A percentile compares a stretch with the other conserved stretches of the same genome.
These are phyloP conservation scores for Anguilla pacifica DNA, from an alignment of 2,797 vertebrate genomes.

Conservation along the genomic window DNA sequence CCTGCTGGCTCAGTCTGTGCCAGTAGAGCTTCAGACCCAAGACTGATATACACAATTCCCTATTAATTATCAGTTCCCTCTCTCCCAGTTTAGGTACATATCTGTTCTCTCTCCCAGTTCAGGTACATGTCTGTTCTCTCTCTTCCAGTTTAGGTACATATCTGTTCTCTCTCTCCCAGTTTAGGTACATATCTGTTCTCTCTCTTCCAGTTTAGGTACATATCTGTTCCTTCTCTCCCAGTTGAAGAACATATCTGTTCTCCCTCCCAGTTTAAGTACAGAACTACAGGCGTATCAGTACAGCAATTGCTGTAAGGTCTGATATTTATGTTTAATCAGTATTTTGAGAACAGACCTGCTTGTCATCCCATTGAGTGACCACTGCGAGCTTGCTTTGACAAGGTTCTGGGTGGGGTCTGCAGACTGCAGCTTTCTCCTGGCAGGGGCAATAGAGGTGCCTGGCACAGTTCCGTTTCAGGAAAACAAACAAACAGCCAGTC, in stretches of 20 bases:
- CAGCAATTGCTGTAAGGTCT: background rate
- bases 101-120: background rate
- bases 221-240: background rate
- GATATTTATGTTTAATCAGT: background rate
- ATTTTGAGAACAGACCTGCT: background rate
- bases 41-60: background rate
- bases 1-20: conserved; percentile 16
- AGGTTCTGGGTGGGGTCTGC: background rate
- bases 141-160: background rate
- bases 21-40: background rate
- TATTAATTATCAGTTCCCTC: background rate
- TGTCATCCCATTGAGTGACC: background rate
- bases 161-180: background rate
- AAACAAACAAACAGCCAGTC: background rate
- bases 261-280: background rate
- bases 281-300: background rate
- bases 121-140: background rate
- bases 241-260: too few species aligned
- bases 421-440: background rate
- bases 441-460: background rate
- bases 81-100: background rate
- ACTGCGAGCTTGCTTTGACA: background rate
- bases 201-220: background rate
- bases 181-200: background rate
- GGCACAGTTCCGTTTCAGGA: background rate